phyloP scores from a whole-genome alignment of 2,797 vertebrate species.

The Gastrophryne carolinensis region DNA sequence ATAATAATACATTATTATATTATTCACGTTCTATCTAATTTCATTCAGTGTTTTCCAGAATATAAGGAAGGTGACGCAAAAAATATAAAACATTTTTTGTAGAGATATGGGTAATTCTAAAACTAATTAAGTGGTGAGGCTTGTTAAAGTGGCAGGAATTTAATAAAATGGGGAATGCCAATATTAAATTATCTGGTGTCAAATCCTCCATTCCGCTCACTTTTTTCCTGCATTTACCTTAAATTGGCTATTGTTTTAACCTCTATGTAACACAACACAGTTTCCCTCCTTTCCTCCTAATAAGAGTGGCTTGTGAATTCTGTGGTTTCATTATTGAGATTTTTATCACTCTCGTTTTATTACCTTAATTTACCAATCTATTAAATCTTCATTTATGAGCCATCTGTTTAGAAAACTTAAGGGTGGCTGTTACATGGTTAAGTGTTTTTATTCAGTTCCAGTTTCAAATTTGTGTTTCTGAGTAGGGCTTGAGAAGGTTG shows the following conservation, averaged over 20 bases:
- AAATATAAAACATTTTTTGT: no score
- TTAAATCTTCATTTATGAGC: conserved; percentile 46
- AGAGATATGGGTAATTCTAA: no score
- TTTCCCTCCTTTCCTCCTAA: conserved; percentile 3
- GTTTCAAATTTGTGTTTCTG: conserved; percentile 8
- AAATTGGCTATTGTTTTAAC: conserved; percentile 26
- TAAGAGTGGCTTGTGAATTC: conserved; percentile 32
- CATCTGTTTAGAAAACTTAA: conserved; percentile 33
- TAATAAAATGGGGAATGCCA: conserved; percentile 8
- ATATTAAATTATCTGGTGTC: neutral
- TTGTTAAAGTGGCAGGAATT: neutral
- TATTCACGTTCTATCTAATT: no score
- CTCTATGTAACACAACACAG: conserved; percentile 16
- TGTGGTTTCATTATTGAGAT: conserved; percentile 44
- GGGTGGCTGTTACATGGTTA: conserved; percentile 25
- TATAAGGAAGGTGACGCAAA: no score
- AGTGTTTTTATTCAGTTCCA: conserved; percentile 21
- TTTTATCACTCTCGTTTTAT: conserved; percentile 44
- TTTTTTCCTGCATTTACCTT: conserved; percentile 6
- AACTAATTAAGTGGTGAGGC: no score
- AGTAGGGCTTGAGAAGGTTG: neutral
- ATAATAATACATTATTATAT: no score
- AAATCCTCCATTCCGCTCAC: neutral
- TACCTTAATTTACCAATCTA: conserved; percentile 45
- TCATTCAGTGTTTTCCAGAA: neutral